These are phyloP conservation scores for Pteropus alecto DNA, from an alignment of 2,113 vertebrate species.

Conservation along the genomic window DNA sequence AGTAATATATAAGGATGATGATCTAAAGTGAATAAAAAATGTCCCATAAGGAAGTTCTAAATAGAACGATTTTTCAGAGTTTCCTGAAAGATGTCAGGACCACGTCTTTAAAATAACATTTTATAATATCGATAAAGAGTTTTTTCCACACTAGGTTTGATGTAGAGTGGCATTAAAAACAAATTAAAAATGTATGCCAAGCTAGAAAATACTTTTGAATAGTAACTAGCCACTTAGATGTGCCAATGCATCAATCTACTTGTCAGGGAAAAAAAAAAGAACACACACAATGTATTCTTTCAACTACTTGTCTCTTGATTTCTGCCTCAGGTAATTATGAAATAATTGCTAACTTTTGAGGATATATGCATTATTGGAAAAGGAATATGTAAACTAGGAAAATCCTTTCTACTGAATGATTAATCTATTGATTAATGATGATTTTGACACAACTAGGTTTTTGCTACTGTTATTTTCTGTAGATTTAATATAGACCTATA, in stretches of 20 bases:
- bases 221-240: background rate
- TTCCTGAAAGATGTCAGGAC: constrained; percentile 26
- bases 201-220: constrained; percentile 23
- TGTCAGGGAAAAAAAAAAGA: background rate
- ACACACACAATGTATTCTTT: background rate
- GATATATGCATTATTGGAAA: background rate
- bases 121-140: background rate
- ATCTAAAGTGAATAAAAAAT: background rate
- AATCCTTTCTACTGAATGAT: background rate
- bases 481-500: constrained; percentile 25
- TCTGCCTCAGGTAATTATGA: background rate
- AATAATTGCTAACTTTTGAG: background rate
- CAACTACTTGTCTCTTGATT: constrained; percentile 11
- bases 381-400: background rate
- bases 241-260: constrained; percentile 9
- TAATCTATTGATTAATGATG: background rate
- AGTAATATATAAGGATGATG: background rate
- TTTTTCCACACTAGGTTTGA: background rate
- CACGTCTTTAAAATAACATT: constrained; percentile 24
- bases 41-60: background rate
- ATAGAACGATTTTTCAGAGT: constrained; percentile 1
- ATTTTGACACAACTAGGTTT: background rate
- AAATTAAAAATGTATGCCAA: background rate
- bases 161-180: background rate
- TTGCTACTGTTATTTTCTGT: background rate